Percentiles rank a stretch among this genome's conserved stretches.
Conservation (phyloP, 2,797 vertebrate genomes). For the Lophius americanus region DNA sequence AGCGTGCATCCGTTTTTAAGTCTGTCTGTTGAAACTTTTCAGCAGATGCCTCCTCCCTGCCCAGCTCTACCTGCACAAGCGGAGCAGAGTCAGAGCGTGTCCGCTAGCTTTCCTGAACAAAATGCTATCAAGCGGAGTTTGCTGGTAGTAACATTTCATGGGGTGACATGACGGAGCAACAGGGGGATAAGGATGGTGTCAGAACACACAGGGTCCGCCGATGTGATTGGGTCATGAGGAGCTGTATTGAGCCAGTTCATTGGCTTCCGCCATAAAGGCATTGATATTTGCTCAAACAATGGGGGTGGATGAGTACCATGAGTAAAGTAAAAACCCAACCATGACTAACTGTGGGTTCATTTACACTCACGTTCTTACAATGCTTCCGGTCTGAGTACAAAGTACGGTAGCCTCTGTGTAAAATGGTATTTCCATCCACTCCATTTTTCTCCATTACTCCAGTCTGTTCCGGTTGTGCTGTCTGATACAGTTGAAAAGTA, state of each 20-base stretch:
- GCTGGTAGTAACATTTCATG: conserved; percentile 60
- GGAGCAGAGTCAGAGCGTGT: neutral
- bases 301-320: neutral
- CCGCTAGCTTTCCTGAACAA: too few species aligned
- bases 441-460: neutral
- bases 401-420: conserved; percentile 5
- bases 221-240: conserved; percentile 19
- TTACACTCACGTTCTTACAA: conserved; percentile 10
- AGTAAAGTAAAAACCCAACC: conserved; percentile 11
- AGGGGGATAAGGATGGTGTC: conserved; percentile 17
- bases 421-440: neutral
- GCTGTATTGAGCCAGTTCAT: conserved; percentile 16
- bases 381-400: conserved; percentile 8
- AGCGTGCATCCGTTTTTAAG: conserved; percentile 64
- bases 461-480: conserved; percentile 16
- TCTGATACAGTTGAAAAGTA: conserved; percentile 45
- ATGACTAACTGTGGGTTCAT: conserved; percentile 8
- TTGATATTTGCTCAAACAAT: neutral
- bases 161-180: conserved; percentile 40
- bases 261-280: conserved; percentile 21
- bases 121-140: conserved; percentile 15
- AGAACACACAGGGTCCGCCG: conserved; percentile 11
- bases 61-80: neutral
- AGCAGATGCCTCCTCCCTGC: neutral
- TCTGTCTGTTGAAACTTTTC: conserved; percentile 36